Base-by-base conservation (phyloP, 2,888 invertebrate species). In the Alviniconcha strummeri region DNA sequence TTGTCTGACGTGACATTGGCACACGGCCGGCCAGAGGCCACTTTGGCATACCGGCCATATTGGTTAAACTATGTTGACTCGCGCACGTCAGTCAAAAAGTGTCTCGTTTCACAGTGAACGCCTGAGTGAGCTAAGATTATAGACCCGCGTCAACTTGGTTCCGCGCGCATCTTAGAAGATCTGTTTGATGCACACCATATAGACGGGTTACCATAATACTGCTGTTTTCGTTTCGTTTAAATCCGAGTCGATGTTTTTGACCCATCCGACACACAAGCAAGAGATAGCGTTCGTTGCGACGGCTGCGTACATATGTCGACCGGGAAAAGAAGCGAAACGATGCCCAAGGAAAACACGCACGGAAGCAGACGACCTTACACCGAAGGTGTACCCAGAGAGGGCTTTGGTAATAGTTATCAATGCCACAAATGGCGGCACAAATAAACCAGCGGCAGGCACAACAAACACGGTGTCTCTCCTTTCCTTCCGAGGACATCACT, bases 231-330 rank as follows among this genome's bases (percentile, higher is more conserved):
- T 82, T 82, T 75, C 82, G 76, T 55, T 76, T 76, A 55, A 82
- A 76, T 82, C 82, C 76, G 76, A 82, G 82, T 82, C 82, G 67
- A 76, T 82, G 82, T 82, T 82, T 82, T 82, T 52, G 82, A 67
- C 76, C 82, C 76, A 82, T 67, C 82, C 82, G 67, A 81, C 81
- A 72, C 74, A 56, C 55, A 55, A 81, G 81, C 71, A 81, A 57
- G 71, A 52, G 81, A 75, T 64, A 57, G 74, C 81, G 74, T 74
- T 72, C 74, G 15, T 52, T 56, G 6, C 75, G 76, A 82, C 82
- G 82, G 82, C 82, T 82, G 82, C 67, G 19, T 82, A 54, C 82
- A 82, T 19, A 76, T 82, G 82, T 82, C 82, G 82, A 36, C 56
- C 55, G 36, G 74, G 72, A n/a, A 56, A 8, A 64, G 52, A 77